Base-by-base conservation (phyloP, 2,888 invertebrate species). In the Spodoptera picta region DNA sequence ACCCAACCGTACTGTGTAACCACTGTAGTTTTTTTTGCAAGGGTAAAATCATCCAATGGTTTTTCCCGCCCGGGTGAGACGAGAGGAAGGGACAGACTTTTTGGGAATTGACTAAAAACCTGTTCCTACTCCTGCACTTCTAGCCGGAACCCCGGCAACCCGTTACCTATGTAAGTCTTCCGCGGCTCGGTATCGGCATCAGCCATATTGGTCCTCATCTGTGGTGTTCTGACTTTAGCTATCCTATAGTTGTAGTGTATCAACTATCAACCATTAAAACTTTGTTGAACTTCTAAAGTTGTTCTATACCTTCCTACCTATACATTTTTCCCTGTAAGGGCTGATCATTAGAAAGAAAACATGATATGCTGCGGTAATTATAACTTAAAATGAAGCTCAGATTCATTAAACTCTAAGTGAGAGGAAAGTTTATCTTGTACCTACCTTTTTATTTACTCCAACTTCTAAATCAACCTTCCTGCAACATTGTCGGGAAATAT, bases 351-450 rank as follows among this genome's bases (percentile, higher is more conserved):
- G 27, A 46, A 50, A 51, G 45, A 23, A 48, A 67, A 73, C 24
- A 41, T 63, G 53, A 67, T 70, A 73, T 27, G 42, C 6, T 11
- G 23, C 61, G 36, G 50, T 58, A 63, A 63, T 75, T 72, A 75
- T 56, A 75, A 75, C 45, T 75, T 71, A 52, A n/a, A 9, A 60
- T 19, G 9, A 23, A 9, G 42, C 45, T 56, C 36, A 1, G 36
- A 36, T 36, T 11, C 48, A 27, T 48, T 14, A 42, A 42, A 45
- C 27, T 9, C 10, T 27, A 31, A 48, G 12, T 52, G 45, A 23
- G 4, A n/a, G 12, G 19, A 55, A 36, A 46, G 23, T 48, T 52
- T 11, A n/a, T 31, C 36, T 36, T 36, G 36, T 36, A 36, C 36
- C 36, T 5, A 1, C 12, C 31, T 19, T 0, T n/a, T 45, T 45